Evolutionary conservation across 1,140 invertebrate species (phyloP).

Genomic region (Oncopeltus fasciatus): DNA sequence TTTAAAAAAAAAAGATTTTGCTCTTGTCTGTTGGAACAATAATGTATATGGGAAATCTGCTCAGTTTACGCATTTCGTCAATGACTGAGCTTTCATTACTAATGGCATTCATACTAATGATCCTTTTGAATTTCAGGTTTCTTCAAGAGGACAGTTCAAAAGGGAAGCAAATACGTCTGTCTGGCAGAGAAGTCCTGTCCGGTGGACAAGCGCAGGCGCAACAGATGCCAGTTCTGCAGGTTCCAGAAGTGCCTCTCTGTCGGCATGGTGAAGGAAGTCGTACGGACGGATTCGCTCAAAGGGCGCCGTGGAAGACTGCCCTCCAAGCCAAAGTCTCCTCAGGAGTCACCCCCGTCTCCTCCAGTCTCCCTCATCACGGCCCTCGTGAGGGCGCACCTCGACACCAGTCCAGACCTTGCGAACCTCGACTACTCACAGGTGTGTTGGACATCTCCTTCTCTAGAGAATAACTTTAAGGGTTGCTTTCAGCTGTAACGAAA

Average conservation of each 20-base stretch:
- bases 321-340: constrained; percentile 89
- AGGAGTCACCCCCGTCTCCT: constrained; percentile 83
- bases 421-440: constrained; percentile 78
- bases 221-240: constrained; percentile 94
- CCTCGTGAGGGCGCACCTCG: constrained; percentile 81
- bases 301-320: constrained; percentile 77
- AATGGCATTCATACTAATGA: background rate
- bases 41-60: too few species aligned
- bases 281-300: constrained; percentile 28
- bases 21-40: too few species aligned
- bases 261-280: constrained; percentile 94
- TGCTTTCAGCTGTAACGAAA: too few species aligned
- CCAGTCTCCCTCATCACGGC: constrained; percentile 86
- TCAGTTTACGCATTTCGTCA: too few species aligned
- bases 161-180: constrained; percentile 97
- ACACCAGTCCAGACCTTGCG: constrained; percentile 82
- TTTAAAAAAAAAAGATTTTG: too few species aligned
- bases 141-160: constrained; percentile 94
- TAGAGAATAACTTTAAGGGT: too few species aligned
- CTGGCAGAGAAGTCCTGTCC: constrained; percentile 93
- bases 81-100: too few species aligned
- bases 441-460: too few species aligned
- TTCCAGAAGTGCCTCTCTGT: constrained; percentile 97
- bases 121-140: constrained; percentile 52
- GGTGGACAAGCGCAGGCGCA: constrained; percentile 93